Conservation (phyloP, 2,888 invertebrate species). For the Plusia festucae region DNA sequence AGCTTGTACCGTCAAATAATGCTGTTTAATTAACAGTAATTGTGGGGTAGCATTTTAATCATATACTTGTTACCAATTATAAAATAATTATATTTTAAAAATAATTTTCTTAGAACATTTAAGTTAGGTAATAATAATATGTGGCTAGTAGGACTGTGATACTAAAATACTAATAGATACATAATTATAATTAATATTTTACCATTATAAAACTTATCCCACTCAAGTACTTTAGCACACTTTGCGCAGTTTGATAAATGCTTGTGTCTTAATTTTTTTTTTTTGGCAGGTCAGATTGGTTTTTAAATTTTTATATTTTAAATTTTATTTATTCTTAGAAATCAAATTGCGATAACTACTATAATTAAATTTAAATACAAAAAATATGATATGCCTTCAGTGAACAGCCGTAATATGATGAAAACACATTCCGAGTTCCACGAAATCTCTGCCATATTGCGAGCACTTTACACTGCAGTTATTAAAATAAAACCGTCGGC, state of each 20-base stretch:
- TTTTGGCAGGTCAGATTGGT: no score
- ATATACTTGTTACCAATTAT: neutral
- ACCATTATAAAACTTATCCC: neutral
- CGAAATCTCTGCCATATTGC: constrained; percentile 23
- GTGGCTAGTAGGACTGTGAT: no score
- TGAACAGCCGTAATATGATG: constrained; percentile 5
- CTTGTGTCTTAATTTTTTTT: no score
- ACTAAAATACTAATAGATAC: neutral
- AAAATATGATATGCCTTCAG: constrained; percentile 4
- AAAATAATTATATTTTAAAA: neutral
- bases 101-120: neutral
- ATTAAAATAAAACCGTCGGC: constrained; percentile 28
- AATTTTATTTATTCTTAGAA: neutral
- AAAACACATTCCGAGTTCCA: constrained; percentile 12
- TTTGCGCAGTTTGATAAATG: no score
- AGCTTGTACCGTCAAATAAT: neutral
- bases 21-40: constrained; percentile 5
- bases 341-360: neutral
- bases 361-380: neutral
- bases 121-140: no score
- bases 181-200: neutral
- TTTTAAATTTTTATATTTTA: no score
- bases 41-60: neutral
- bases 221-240: no score
- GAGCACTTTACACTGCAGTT: constrained; percentile 10